A percentile compares a stretch with the other conserved stretches of the same genome.
These are phyloP conservation scores for Chloebia gouldiae DNA, from an alignment of 2,113 vertebrate genomes.

Conservation along the genomic window DNA sequence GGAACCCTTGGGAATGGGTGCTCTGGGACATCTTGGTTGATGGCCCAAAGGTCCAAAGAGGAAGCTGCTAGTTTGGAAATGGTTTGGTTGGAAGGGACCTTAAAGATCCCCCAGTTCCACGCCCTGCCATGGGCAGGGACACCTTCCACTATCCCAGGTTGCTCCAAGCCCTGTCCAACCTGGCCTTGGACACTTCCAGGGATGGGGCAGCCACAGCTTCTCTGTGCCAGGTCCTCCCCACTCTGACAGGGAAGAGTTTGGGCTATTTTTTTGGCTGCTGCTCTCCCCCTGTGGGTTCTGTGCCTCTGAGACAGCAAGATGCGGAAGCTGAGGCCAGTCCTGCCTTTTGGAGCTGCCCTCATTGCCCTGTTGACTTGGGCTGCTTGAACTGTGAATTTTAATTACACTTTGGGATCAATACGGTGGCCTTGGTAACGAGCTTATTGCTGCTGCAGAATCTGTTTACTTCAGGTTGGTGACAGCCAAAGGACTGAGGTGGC, in stretches of 20 bases:
- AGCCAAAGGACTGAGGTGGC: slow-evolving; percentile 63
- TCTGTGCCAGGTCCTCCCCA: neutral
- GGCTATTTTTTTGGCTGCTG: neutral
- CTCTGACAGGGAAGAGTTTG: neutral
- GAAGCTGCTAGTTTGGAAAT: neutral
- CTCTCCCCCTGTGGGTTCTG: neutral
- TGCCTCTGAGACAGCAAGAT: neutral
- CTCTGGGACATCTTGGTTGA: neutral
- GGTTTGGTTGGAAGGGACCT: neutral
- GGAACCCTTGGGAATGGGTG: neutral
- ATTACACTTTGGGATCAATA: slow-evolving; percentile 73
- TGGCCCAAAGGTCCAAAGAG: neutral
- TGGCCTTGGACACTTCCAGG: neutral
- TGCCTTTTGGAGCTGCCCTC: neutral
- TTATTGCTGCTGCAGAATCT: slow-evolving; percentile 75
- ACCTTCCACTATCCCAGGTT: accelerated
- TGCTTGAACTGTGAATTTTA: slow-evolving; percentile 69
- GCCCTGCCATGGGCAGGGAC: neutral
- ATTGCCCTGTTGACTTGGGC: slow-evolving; percentile 38
- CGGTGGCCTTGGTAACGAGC: slow-evolving; percentile 77
- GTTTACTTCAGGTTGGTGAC: slow-evolving; percentile 68
- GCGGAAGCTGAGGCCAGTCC: neutral
- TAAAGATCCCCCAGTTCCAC: neutral
- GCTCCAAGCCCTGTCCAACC: neutral
- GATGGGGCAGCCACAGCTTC: neutral